A percentile compares a stretch with the other conserved stretches of the same genome.
phyloP scores from a whole-genome alignment of 2,888 invertebrate species.

The Syritta pipiens region DNA sequence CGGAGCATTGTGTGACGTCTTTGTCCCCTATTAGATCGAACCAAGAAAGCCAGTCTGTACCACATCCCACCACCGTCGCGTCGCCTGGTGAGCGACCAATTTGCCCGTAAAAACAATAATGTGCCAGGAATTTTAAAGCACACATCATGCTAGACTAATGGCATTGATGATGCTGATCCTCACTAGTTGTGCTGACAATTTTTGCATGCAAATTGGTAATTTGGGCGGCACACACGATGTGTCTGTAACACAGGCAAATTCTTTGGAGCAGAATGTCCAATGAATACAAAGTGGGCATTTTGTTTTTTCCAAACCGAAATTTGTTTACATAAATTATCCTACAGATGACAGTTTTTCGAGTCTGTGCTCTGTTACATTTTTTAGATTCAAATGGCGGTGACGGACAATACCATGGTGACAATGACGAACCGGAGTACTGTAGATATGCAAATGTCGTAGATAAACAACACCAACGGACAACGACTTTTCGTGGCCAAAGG shows the following conservation, averaged over 20 bases:
- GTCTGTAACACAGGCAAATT: slow-evolving; percentile 22
- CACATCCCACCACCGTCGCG: too few species aligned
- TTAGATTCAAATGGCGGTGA: not conserved
- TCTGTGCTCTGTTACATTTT: slow-evolving; percentile 40
- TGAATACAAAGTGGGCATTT: slow-evolving; percentile 39
- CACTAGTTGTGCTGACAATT: slow-evolving; percentile 25
- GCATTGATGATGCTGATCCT: slow-evolving; percentile 38
- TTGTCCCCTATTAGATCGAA: too few species aligned
- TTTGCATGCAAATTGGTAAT: slow-evolving; percentile 50
- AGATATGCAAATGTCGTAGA: slow-evolving; percentile 57
- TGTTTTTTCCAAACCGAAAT: slow-evolving; percentile 26
- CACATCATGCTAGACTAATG: slow-evolving; percentile 30
- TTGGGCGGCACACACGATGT: slow-evolving; percentile 35
- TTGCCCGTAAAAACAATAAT: slow-evolving; percentile 49
- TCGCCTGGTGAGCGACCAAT: slow-evolving; percentile 21
- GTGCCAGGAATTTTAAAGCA: slow-evolving; percentile 38
- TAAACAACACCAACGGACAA: slow-evolving; percentile 46
- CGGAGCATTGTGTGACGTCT: too few species aligned
- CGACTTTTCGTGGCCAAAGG: slow-evolving; percentile 51
- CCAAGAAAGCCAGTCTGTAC: too few species aligned
- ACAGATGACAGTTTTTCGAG: slow-evolving; percentile 25
- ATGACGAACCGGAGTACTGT: slow-evolving; percentile 40
- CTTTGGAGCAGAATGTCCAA: not conserved
- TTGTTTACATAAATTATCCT: slow-evolving; percentile 41
- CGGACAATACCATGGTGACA: not conserved